phyloP scores from a whole-genome alignment of 2,113 vertebrate genomes.

The Daubentonia madagascariensis region DNA sequence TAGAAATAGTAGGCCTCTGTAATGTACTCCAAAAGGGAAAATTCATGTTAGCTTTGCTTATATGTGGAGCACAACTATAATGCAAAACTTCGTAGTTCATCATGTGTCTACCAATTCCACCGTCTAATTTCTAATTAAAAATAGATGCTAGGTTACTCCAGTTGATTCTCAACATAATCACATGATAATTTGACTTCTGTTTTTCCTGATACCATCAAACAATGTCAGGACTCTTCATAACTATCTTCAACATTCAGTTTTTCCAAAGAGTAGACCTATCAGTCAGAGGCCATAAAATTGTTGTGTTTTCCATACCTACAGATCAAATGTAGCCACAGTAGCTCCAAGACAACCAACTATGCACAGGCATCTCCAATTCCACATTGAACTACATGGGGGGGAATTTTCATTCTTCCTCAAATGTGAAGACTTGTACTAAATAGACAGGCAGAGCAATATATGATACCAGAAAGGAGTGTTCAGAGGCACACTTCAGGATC shows the following conservation, averaged over 20 bases:
- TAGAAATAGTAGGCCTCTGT: not conserved
- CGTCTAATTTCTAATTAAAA: slow-evolving; percentile 59
- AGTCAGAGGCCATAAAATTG: not conserved
- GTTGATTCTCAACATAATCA: slow-evolving; percentile 23
- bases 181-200: slow-evolving; percentile 45
- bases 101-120: not conserved
- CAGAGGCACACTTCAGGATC: not conserved
- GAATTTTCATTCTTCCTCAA: not conserved
- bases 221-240: not conserved
- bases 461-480: not conserved
- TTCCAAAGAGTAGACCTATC: not conserved
- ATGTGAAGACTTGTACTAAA: not conserved
- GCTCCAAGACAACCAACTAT: not conserved
- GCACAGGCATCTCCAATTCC: not conserved
- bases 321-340: not conserved
- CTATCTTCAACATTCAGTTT: not conserved
- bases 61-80: not conserved
- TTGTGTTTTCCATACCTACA: not conserved
- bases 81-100: slow-evolving; percentile 16
- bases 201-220: slow-evolving; percentile 34
- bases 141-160: not conserved
- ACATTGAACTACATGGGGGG: not conserved
- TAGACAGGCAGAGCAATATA: not conserved
- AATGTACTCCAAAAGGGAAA: not conserved
- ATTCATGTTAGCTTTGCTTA: not conserved